Base-by-base conservation (phyloP, 1,140 invertebrate genomes). In the Sarcophaga peregrina region DNA sequence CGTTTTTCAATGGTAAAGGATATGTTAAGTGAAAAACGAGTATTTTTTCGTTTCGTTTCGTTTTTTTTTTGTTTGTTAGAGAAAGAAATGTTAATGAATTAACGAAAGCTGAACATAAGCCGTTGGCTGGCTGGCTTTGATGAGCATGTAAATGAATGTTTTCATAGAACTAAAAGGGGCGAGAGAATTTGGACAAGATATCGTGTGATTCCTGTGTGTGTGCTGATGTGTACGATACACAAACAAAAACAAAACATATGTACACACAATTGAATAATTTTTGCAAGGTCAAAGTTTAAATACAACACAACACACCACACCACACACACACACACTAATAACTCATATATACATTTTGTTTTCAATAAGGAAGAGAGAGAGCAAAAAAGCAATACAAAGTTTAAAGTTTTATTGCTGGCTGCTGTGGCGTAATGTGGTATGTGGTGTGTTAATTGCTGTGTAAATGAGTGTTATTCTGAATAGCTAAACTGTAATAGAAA, bases 111-210 rank as follows among this genome's bases (percentile, higher is more conserved):
- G 8, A 11, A 37, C 1, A 11, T 58, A 58, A 58, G 52, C 52
- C 50, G 52, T 58, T 11, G 5, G 11, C n/a, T 58, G 8, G 25
- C 25, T 37, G n/a, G 10, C 15, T 5, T 54, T 10, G 52, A 11
- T 13, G 50, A 52, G 50, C 8, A 15, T 13, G 10, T 54, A 13
- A 13, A 13, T 9, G 7, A 47, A 47, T 75, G 73, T 75, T 76
- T 76, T 76, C 13, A 76, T 48, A 37, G 25, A 37, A 1, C 25
- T 15, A 76, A 76, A 76, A 82, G 83, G 80, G 73, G 83, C 73
- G 80, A 82, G 73, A 82, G 81, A 83, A 83, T 83, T 82, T 83
- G 80, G 83, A 83, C 83, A 83, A 75, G 68, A 76, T 76, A 50
- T 72, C n/a, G n/a, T 78, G 54, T 81, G 74, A 83, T 81, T 80